Percentiles rank a stretch among this genome's conserved stretches.
Evolutionary conservation across 1,140 invertebrate species (phyloP).

Genomic region (Portunus trituberculatus): DNA sequence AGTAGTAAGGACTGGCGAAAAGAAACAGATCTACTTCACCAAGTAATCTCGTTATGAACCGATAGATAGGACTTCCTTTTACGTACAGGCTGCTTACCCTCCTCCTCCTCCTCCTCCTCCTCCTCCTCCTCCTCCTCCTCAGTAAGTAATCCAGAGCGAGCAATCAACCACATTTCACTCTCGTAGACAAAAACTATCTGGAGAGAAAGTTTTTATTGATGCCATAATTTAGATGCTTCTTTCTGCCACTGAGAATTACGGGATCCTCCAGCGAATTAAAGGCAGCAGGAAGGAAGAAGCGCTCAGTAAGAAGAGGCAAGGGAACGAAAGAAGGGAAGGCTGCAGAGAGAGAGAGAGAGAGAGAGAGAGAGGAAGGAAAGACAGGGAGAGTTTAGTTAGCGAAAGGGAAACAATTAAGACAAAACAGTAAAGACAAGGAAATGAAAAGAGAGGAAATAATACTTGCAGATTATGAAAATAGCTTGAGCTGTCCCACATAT

Average conservation of each 20-base stretch:
- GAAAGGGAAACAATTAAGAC: background rate
- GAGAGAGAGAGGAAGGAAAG: background rate
- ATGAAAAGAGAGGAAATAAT: too few relatives aligned
- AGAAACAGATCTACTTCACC: too few relatives aligned
- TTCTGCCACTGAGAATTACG: background rate
- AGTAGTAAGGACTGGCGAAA: too few relatives aligned
- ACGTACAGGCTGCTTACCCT: background rate
- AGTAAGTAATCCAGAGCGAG: background rate
- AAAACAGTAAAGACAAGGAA: too few relatives aligned
- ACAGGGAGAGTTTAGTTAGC: background rate
- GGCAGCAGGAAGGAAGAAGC: background rate
- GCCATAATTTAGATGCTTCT: background rate
- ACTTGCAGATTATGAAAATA: too few relatives aligned
- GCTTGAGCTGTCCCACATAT: too few relatives aligned
- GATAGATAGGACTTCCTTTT: too few relatives aligned
- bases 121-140: background rate
- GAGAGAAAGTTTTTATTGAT: conserved; percentile 8
- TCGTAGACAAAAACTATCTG: background rate
- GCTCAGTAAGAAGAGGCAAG: background rate
- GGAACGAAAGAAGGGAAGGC: background rate
- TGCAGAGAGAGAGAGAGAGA: background rate
- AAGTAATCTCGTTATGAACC: too few relatives aligned
- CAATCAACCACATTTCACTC: background rate
- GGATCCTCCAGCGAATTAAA: too few relatives aligned
- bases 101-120: background rate